phyloP scores from a whole-genome alignment of 2,888 invertebrate genomes.

The Platynereis dumerilii region DNA sequence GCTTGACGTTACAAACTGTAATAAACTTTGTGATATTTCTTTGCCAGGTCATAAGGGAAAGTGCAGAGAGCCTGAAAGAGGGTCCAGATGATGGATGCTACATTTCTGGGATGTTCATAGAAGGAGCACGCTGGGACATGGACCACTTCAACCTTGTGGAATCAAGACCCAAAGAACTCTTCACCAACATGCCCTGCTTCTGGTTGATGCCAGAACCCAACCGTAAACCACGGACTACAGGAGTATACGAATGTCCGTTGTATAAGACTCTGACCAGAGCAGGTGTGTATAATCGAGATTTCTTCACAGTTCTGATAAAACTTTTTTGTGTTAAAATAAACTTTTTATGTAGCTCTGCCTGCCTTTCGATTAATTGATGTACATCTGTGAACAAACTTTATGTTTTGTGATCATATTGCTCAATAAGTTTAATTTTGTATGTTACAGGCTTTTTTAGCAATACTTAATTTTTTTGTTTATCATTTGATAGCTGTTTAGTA shows the following conservation, averaged over 20 bases:
- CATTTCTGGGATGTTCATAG: constrained; percentile 61
- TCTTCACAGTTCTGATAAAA: neutral
- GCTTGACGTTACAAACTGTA: too few relatives aligned
- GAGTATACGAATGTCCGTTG: constrained; percentile 70
- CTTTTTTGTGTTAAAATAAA: constrained; percentile 4
- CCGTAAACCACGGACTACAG: constrained; percentile 66
- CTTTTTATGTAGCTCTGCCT: too few relatives aligned
- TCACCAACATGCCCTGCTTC: constrained; percentile 73
- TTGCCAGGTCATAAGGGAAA: constrained; percentile 53
- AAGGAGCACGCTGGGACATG: constrained; percentile 61
- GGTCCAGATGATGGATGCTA: constrained; percentile 63
- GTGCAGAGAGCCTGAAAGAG: constrained; percentile 45
- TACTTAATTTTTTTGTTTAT: too few relatives aligned
- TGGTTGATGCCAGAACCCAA: constrained; percentile 75
- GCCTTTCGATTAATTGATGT: too few relatives aligned
- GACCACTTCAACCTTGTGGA: constrained; percentile 49
- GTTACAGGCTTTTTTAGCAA: too few relatives aligned
- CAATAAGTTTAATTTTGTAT: too few relatives aligned
- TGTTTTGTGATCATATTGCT: too few relatives aligned
- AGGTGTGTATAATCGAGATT: constrained; percentile 41
- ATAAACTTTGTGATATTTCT: too few relatives aligned
- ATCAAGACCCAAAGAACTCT: constrained; percentile 63
- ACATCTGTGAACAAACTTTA: too few relatives aligned
- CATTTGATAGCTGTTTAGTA: too few relatives aligned
- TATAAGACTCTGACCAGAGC: constrained; percentile 73